phyloP scores from a whole-genome alignment of 2,113 vertebrate species.

The Donacobius atricapilla region DNA sequence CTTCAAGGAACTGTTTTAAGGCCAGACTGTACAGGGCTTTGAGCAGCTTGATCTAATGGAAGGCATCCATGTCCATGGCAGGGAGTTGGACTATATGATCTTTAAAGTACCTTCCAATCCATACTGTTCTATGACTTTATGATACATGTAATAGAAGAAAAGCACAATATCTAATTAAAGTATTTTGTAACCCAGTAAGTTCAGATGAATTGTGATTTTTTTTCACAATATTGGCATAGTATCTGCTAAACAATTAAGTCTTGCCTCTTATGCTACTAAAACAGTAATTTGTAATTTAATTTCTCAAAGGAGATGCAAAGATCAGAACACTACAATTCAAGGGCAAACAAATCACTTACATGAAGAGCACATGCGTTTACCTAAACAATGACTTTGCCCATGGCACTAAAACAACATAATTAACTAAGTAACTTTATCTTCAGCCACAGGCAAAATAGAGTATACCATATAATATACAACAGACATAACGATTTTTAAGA shows the following conservation, averaged over 20 bases:
- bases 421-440: not conserved
- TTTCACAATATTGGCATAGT: not conserved
- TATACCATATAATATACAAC: not conserved
- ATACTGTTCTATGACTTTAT: not conserved
- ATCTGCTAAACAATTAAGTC: not conserved
- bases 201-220: not conserved
- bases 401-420: not conserved
- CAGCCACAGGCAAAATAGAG: not conserved
- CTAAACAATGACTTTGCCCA: not conserved
- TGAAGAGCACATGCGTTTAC: not conserved
- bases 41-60: not conserved
- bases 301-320: not conserved
- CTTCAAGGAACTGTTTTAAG: not conserved
- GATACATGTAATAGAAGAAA: not conserved
- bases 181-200: not conserved
- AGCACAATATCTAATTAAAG: not conserved
- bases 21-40: not conserved
- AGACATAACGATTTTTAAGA: not conserved
- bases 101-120: not conserved
- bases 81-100: not conserved
- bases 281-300: not conserved
- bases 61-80: not conserved
- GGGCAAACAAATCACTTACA: not conserved
- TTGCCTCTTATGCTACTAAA: not conserved
- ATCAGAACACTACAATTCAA: not conserved